Evolutionary conservation across 2,797 vertebrate species (phyloP).

Genomic region (Babyrousa celebensis): DNA sequence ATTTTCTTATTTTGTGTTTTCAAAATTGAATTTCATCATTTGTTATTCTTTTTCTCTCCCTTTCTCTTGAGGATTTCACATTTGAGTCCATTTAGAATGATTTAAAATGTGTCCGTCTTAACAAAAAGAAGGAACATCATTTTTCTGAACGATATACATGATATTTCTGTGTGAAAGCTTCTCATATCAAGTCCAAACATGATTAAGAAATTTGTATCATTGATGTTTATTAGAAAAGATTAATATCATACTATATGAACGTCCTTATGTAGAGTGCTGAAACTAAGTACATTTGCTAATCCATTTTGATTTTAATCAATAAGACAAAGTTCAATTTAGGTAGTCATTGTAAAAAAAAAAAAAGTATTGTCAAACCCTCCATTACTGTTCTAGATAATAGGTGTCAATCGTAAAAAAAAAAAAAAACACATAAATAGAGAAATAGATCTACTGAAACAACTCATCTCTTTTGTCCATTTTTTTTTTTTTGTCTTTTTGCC

Average conservation of each 20-base stretch:
- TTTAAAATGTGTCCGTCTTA: neutral
- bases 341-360: neutral
- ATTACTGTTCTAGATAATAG: neutral
- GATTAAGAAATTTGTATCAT: neutral
- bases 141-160: neutral
- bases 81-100: neutral
- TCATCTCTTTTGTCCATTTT: neutral
- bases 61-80: neutral
- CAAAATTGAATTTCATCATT: neutral
- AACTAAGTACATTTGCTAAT: conserved; percentile 1
- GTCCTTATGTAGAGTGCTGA: neutral
- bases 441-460: neutral
- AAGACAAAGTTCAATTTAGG: neutral
- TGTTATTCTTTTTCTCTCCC: neutral
- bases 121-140: neutral
- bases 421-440: neutral
- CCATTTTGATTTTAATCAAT: neutral
- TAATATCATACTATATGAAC: neutral
- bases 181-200: neutral
- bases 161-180: neutral
- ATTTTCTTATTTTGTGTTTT: neutral
- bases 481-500: neutral
- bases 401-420: neutral
- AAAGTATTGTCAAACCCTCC: neutral
- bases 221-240: conserved; percentile 3